Conservation (phyloP, 2,888 invertebrate species). For the Pedicia rivosa region DNA sequence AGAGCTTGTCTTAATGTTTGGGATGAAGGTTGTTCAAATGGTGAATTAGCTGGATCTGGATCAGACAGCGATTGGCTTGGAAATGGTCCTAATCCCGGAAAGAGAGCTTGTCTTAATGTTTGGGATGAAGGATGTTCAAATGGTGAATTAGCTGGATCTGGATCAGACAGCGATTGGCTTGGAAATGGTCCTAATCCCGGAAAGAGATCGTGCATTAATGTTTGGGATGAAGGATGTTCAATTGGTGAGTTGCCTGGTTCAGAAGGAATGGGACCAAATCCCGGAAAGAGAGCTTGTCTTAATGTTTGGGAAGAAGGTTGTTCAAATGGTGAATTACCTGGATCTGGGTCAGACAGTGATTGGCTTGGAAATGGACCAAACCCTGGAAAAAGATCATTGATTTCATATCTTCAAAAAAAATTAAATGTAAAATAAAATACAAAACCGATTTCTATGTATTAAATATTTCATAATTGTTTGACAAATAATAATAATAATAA, state of each 20-base stretch:
- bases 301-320: conserved; percentile 39
- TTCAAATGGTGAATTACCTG: conserved; percentile 32
- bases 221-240: conserved; percentile 36
- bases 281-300: conserved; percentile 19
- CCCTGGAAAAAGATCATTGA: conserved; percentile 32
- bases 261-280: too few relatives aligned
- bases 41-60: conserved; percentile 33
- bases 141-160: conserved; percentile 33
- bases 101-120: conserved; percentile 25
- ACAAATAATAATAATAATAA: too few relatives aligned
- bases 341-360: conserved; percentile 32
- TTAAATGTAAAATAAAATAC: too few relatives aligned
- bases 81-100: conserved; percentile 32
- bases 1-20: conserved; percentile 30
- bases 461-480: too few relatives aligned
- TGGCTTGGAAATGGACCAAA: conserved; percentile 31
- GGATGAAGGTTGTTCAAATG: conserved; percentile 37
- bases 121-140: conserved; percentile 39
- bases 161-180: conserved; percentile 30
- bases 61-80: conserved; percentile 29
- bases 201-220: too few relatives aligned
- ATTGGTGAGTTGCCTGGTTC: too few relatives aligned
- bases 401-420: too few relatives aligned
- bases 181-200: conserved; percentile 33
- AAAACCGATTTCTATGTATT: too few relatives aligned